Conservation (phyloP, 2,797 vertebrate species). For the Champsocephalus gunnari region DNA sequence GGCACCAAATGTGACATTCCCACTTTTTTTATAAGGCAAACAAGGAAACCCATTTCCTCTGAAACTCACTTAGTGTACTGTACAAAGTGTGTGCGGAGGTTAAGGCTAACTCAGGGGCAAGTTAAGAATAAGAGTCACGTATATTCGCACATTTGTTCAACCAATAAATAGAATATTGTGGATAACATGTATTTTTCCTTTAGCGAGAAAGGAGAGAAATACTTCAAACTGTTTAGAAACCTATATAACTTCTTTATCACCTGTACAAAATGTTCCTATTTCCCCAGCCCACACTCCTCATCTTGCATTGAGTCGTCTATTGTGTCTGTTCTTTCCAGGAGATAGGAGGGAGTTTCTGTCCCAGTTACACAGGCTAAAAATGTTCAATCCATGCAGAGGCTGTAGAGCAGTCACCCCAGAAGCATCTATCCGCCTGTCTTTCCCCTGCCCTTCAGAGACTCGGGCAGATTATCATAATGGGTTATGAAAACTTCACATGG, state of each 20-base stretch:
- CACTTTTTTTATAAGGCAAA: constrained; percentile 24
- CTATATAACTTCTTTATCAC: constrained; percentile 17
- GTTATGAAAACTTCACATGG: constrained; percentile 79
- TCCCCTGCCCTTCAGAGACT: constrained; percentile 70
- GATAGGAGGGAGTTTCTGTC: constrained; percentile 41
- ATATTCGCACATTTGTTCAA: not conserved
- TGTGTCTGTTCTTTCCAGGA: constrained; percentile 35
- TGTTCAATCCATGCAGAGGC: constrained; percentile 48
- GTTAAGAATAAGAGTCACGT: not conserved
- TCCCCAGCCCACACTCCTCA: constrained; percentile 11
- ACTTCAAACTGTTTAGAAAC: not conserved
- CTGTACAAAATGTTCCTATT: constrained; percentile 31
- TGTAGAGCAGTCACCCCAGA: constrained; percentile 58
- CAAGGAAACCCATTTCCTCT: constrained; percentile 6
- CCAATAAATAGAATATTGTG: not conserved
- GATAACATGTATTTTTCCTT: not conserved
- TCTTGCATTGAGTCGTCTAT: constrained; percentile 30
- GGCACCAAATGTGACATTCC: constrained; percentile 24
- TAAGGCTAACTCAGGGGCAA: not conserved
- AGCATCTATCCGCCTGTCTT: constrained; percentile 70
- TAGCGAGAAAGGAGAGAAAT: not conserved
- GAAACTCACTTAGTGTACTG: constrained; percentile 3
- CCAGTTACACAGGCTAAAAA: constrained; percentile 43
- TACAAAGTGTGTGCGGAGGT: constrained; percentile 4
- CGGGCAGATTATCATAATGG: constrained; percentile 78